Evolutionary conservation across 2,888 invertebrate species (phyloP).

Genomic region (Papilio gigon): DNA sequence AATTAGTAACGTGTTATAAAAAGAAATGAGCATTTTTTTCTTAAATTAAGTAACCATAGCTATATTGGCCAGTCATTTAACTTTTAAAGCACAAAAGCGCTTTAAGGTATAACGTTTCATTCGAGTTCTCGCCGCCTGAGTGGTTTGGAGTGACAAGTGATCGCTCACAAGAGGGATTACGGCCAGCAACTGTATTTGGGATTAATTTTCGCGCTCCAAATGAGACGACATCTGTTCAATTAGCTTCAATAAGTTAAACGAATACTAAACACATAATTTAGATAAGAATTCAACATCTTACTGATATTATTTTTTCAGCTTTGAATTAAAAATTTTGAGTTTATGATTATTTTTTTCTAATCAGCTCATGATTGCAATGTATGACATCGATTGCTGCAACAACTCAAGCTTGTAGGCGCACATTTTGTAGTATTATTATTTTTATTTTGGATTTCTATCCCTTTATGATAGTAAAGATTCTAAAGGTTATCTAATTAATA

Average conservation of each 20-base stretch:
- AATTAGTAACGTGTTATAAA: no score
- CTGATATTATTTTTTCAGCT: background rate
- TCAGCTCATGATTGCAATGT: no score
- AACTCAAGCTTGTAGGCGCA: no score
- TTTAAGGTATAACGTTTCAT: slow-evolving; percentile 21
- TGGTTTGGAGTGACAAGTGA: slow-evolving; percentile 76
- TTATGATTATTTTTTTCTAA: no score
- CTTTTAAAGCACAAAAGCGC: slow-evolving; percentile 32
- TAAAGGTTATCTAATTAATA: no score
- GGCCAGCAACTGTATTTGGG: slow-evolving; percentile 59
- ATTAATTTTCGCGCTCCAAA: slow-evolving; percentile 68
- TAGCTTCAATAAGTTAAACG: slow-evolving; percentile 44
- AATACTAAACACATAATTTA: slow-evolving; percentile 13
- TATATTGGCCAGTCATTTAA: background rate
- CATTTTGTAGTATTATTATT: no score
- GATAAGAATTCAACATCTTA: background rate
- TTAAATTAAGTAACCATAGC: no score
- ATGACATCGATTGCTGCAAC: no score
- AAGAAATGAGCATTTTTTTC: no score
- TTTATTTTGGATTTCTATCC: no score
- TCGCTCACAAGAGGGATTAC: slow-evolving; percentile 67
- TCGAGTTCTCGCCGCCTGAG: slow-evolving; percentile 56
- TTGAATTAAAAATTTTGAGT: no score
- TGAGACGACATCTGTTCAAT: slow-evolving; percentile 72
- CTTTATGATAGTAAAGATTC: no score